These are phyloP conservation scores for Drosophila subsilvestris DNA, from an alignment of 2,888 invertebrate species.

Conservation along the genomic window DNA sequence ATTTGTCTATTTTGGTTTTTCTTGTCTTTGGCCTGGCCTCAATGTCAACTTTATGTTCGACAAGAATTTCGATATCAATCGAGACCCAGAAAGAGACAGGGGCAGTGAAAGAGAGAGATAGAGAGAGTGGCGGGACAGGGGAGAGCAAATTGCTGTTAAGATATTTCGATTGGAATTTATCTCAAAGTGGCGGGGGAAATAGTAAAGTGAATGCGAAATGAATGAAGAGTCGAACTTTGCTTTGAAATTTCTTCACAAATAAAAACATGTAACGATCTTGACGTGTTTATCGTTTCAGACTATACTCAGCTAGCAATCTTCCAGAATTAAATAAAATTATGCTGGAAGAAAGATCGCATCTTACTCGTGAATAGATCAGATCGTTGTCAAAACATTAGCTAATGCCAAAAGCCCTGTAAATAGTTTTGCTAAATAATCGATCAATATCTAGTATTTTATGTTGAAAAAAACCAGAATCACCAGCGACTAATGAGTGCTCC, in stretches of 20 bases:
- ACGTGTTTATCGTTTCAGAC: too few species aligned
- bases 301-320: too few species aligned
- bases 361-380: too few species aligned
- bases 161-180: background rate
- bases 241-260: too few species aligned
- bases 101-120: background rate
- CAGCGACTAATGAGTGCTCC: too few species aligned
- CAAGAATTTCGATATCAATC: constrained; percentile 27
- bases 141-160: background rate
- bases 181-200: too few species aligned
- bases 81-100: background rate
- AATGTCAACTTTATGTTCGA: constrained; percentile 26
- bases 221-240: background rate
- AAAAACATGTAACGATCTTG: too few species aligned
- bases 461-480: too few species aligned
- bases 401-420: too few species aligned
- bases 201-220: background rate
- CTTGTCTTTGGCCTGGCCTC: constrained; percentile 27
- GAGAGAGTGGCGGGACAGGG: background rate
- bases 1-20: background rate
- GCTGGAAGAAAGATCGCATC: background rate
- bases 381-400: too few species aligned
- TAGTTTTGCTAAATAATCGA: too few species aligned
- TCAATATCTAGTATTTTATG: too few species aligned
- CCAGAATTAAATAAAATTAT: background rate